Base-by-base conservation (phyloP, 2,113 vertebrate genomes). In the Stigmatopora nigra region DNA sequence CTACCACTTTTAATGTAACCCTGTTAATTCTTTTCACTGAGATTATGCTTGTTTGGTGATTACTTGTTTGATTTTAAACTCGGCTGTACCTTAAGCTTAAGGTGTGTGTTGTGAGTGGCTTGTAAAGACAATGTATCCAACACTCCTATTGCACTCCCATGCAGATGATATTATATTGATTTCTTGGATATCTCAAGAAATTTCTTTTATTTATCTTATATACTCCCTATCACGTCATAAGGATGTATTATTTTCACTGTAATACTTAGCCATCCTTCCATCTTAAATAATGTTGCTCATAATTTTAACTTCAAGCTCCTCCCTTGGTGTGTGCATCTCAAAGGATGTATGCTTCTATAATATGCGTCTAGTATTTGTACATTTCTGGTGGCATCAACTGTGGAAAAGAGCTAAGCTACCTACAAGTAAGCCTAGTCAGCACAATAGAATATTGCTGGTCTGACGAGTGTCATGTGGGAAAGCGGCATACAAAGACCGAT, bases 301-400 rank as follows among this genome's bases (percentile, higher is more conserved):
- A 70, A 77, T 73, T 55, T 68, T 69, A 61, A 73, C 72, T 67
- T 57, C 49, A 36, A 73, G 70, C 70, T 71, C 72, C 68, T 78
- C 57, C 68, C 64, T 75, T 71, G 57, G 41, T 88, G 84, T 89
- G 83, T 87, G 82, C 70, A 68, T 49, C 64, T 78, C 78, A 78
- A 74, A 77, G 76, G 52, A 70, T 48, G 4, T 55, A 19, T 68
- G 79, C 75, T 81, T 76, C 69, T 75, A 19, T 35, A 48, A 4
- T 68, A 62, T 44, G 52, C 25, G 44, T 13, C 59, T 63, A 77
- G 68, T 0, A 19, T 22, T 72, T 44, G 17, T n/a, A 65, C 41
- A 61, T 45, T 61, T 61, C 12, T 2, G 20, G n/a, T 61, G 19
- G 41, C 68, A 61, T 61, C 72, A 80, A 71, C 77, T 67, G 48